A percentile compares a stretch with the other conserved stretches of the same genome.
Evolutionary conservation across 64 coral and sea anemone species (phyloP).

Genomic region (Actinia equina): DNA sequence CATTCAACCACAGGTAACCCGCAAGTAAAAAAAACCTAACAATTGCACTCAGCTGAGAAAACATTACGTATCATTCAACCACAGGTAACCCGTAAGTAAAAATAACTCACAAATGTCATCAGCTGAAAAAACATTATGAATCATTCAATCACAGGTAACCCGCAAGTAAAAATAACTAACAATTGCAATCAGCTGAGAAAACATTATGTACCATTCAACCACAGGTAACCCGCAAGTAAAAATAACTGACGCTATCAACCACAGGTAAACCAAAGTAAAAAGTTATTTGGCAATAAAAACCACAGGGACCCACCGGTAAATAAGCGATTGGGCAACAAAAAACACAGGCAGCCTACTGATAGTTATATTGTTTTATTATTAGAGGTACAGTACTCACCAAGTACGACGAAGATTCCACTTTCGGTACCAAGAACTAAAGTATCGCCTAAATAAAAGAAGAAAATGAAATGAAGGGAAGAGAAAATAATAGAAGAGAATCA

Average conservation of each 20-base stretch:
- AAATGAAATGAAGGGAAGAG: neutral
- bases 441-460: conserved; percentile 42
- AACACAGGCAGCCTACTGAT: neutral
- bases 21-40: conserved; percentile 63
- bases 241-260: too few relatives aligned
- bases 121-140: too few relatives aligned
- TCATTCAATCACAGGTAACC: too few relatives aligned
- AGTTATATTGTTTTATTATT: too few relatives aligned
- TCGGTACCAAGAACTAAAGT: conserved; percentile 86
- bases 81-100: neutral
- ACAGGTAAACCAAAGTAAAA: too few relatives aligned
- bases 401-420: conserved; percentile 71
- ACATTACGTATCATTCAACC: neutral
- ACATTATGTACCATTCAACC: too few relatives aligned
- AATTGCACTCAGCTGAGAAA: conserved; percentile 38
- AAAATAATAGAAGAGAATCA: neutral
- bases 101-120: too few relatives aligned
- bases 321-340: neutral
- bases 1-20: too few relatives aligned
- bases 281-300: too few relatives aligned
- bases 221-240: too few relatives aligned
- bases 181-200: too few relatives aligned
- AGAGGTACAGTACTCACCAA: conserved; percentile 38
- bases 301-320: neutral
- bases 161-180: too few relatives aligned